Evolutionary conservation across 2,797 vertebrate species (phyloP).

Genomic region (Arnoldichthys spilopterus): DNA sequence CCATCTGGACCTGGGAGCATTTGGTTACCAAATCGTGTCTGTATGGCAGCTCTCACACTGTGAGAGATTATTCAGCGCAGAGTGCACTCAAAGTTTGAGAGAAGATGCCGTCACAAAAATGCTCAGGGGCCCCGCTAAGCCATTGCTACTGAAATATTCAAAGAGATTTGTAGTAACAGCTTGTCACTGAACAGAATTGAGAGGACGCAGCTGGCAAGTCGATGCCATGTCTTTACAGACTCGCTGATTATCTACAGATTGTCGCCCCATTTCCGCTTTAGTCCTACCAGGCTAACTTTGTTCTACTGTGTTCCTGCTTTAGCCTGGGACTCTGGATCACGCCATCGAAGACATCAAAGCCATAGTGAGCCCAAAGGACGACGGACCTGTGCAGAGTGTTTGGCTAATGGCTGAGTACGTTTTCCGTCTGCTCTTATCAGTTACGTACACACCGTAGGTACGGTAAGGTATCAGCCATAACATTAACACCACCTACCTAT

Average conservation of each 20-base stretch:
- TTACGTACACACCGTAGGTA: not conserved
- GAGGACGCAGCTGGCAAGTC: not conserved
- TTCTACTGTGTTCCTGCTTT: conserved; percentile 49
- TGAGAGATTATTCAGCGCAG: conserved; percentile 2
- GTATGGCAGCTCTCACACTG: conserved; percentile 2
- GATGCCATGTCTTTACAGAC: not conserved
- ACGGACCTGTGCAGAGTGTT: conserved; percentile 73
- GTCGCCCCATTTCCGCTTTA: not conserved
- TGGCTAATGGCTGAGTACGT: conserved; percentile 86
- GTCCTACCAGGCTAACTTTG: conserved; percentile 30
- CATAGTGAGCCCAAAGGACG: conserved; percentile 67
- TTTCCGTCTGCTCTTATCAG: conserved; percentile 5
- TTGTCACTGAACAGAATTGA: not conserved
- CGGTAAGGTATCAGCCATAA: no score
- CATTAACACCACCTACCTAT: no score
- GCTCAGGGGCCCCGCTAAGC: not conserved
- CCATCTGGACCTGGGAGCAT: conserved; percentile 26
- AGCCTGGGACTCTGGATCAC: conserved; percentile 83
- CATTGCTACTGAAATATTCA: not conserved
- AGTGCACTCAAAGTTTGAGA: conserved; percentile 1
- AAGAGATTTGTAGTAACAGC: not conserved
- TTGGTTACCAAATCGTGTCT: conserved; percentile 49
- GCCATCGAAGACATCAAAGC: conserved; percentile 78
- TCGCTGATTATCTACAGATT: not conserved
- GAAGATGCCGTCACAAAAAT: not conserved